Evolutionary conservation across 2,113 vertebrate species (phyloP).

Genomic region (Lasiurus cinereus): DNA sequence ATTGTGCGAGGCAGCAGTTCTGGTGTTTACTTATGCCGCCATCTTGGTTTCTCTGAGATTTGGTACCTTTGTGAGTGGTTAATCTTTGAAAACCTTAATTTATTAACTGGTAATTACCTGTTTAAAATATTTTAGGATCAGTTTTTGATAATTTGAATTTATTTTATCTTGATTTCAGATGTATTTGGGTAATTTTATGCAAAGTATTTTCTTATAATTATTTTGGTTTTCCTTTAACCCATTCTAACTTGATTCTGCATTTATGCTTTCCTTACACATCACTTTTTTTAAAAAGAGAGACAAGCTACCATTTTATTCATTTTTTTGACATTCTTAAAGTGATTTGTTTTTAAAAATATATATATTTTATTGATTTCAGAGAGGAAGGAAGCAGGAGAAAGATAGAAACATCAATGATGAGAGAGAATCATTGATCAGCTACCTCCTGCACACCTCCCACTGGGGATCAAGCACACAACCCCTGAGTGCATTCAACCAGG

Average conservation of each 20-base stretch:
- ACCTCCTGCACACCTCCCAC: too few species aligned
- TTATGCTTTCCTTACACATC: constrained; percentile 4
- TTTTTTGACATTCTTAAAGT: background rate
- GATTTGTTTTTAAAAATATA: background rate
- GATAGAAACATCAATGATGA: too few species aligned
- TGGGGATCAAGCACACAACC: too few species aligned
- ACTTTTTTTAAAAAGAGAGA: constrained; percentile 6
- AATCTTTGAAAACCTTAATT: constrained; percentile 60
- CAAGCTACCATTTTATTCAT: background rate
- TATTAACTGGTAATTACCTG: constrained; percentile 43
- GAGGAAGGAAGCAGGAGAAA: too few species aligned
- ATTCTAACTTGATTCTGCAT: constrained; percentile 19
- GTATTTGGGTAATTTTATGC: background rate
- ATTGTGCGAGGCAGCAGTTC: too few species aligned
- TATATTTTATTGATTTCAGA: too few species aligned
- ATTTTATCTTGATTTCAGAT: constrained; percentile 24
- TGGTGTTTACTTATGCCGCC: too few species aligned
- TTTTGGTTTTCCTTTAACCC: constrained; percentile 40
- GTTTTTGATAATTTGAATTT: background rate
- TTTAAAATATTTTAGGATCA: background rate
- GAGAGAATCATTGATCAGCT: too few species aligned
- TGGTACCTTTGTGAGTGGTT: constrained; percentile 19
- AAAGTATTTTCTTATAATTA: background rate
- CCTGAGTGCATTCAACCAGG: too few species aligned
- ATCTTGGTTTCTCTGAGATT: too few species aligned